A percentile compares a stretch with the other conserved stretches of the same genome.
Conservation (phyloP, 2,888 invertebrate species). For the Tholera decimalis region DNA sequence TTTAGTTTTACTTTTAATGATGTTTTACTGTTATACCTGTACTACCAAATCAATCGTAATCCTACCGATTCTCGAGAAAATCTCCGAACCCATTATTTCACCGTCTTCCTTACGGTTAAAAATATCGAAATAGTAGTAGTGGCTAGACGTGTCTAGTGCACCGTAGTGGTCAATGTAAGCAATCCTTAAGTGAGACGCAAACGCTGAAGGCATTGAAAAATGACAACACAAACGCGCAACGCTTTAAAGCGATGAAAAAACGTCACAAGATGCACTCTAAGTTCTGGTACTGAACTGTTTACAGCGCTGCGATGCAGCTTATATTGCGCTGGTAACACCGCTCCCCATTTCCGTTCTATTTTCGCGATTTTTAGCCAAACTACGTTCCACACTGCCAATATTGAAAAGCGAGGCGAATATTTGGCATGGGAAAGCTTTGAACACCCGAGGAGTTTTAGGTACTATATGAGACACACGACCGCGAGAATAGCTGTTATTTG, state of each 20-base stretch:
- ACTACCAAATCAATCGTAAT: too few relatives aligned
- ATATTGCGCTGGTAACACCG: constrained; percentile 80
- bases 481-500: constrained; percentile 23
- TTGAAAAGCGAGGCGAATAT: constrained; percentile 76
- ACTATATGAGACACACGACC: constrained; percentile 57
- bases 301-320: constrained; percentile 69
- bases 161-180: background rate
- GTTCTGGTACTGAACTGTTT: constrained; percentile 75
- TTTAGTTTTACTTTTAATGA: too few relatives aligned
- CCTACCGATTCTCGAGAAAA: too few relatives aligned
- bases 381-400: constrained; percentile 77
- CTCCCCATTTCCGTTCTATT: constrained; percentile 81
- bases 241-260: constrained; percentile 73
- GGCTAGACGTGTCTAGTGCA: background rate
- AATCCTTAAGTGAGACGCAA: constrained; percentile 36
- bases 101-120: too few relatives aligned
- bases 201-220: constrained; percentile 56
- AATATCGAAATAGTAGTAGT: too few relatives aligned
- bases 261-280: constrained; percentile 71
- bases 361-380: constrained; percentile 80
- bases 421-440: constrained; percentile 75
- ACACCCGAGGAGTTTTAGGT: constrained; percentile 66
- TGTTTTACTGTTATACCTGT: too few relatives aligned
- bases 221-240: constrained; percentile 65
- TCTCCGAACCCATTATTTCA: too few relatives aligned